These are phyloP conservation scores for Carettochelys insculpta DNA, from an alignment of 2,113 vertebrate genomes.

Conservation along the genomic window DNA sequence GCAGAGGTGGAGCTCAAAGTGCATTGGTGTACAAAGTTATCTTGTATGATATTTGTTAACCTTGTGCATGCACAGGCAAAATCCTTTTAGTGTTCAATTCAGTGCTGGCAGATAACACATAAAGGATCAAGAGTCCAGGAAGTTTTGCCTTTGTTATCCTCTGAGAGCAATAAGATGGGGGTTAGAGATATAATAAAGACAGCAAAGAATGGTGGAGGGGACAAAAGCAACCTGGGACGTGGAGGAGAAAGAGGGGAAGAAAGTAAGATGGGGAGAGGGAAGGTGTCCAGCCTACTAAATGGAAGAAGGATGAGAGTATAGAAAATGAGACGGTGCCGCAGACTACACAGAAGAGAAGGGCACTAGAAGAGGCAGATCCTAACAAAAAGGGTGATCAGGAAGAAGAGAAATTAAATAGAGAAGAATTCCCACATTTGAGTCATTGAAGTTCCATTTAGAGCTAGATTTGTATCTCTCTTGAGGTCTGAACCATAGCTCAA, in stretches of 20 bases:
- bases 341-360: accelerated
- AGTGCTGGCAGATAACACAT: background rate
- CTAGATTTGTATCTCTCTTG: background rate
- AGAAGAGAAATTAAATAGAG: accelerated
- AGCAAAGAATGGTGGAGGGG: background rate
- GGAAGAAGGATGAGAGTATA: background rate
- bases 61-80: background rate
- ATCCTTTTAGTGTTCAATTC: background rate
- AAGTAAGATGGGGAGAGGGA: background rate
- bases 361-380: background rate
- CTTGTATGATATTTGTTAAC: background rate
- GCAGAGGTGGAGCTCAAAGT: background rate
- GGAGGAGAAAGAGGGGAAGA: background rate
- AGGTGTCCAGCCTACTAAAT: background rate
- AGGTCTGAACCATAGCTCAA: background rate
- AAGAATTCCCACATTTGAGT: background rate
- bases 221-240: background rate
- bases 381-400: background rate
- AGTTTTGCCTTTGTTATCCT: background rate
- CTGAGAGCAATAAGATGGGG: background rate
- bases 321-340: background rate
- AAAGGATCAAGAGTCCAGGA: background rate
- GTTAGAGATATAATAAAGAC: background rate
- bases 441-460: background rate
- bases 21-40: background rate